phyloP scores from a whole-genome alignment of 2,797 vertebrate genomes.

The Macropodus opercularis region DNA sequence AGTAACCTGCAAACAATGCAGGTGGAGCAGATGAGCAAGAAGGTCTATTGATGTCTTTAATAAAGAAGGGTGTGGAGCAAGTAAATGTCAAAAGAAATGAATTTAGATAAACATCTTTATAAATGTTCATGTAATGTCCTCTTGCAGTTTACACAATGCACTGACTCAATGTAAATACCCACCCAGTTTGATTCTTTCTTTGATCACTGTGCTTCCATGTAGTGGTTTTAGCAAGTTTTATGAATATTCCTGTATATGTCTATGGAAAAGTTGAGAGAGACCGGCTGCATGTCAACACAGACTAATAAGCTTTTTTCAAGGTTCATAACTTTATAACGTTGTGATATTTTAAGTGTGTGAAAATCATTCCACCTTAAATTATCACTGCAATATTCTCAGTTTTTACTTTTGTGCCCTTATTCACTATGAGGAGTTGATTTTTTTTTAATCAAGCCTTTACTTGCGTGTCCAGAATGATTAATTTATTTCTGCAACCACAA shows the following conservation, averaged over 20 bases:
- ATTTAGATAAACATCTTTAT: constrained; percentile 18
- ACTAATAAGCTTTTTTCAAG: too few species aligned
- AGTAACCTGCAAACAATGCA: constrained; percentile 53
- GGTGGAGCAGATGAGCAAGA: constrained; percentile 38
- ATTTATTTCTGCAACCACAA: too few species aligned
- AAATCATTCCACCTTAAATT: too few species aligned
- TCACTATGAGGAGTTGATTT: too few species aligned
- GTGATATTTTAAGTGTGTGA: too few species aligned
- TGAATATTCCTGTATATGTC: constrained; percentile 27
- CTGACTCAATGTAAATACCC: constrained; percentile 1
- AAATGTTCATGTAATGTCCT: constrained; percentile 15
- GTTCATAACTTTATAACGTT: too few species aligned
- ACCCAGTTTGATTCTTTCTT: constrained; percentile 1
- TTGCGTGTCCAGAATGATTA: too few species aligned
- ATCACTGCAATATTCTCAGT: too few species aligned
- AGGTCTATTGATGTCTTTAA: constrained; percentile 2
- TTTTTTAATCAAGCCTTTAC: too few species aligned
- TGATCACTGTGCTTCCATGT: constrained; percentile 24
- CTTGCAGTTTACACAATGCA: constrained; percentile 20
- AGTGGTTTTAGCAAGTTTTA: constrained; percentile 25
- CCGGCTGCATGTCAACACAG: too few species aligned
- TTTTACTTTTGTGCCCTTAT: too few species aligned
- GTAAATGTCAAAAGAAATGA: constrained; percentile 2
- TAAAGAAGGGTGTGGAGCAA: not conserved
- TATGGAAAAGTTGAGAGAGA: too few species aligned